Percentiles rank a stretch among this genome's conserved stretches.
phyloP scores from a whole-genome alignment of 2,888 invertebrate species.

The Ceraclea dissimilis region DNA sequence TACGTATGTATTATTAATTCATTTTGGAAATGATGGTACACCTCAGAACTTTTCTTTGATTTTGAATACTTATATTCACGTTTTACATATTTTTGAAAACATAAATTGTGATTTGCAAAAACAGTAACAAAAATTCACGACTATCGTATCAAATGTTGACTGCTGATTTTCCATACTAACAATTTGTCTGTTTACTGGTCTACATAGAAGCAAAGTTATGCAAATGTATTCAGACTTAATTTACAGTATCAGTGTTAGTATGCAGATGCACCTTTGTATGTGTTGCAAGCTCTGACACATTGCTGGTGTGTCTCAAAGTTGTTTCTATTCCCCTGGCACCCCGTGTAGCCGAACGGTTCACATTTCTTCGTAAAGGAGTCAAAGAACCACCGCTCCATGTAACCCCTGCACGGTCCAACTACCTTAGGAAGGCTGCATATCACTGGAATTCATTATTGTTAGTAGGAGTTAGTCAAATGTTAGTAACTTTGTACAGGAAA shows the following conservation, averaged over 20 bases:
- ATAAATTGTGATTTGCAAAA: too few relatives aligned
- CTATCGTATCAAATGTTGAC: too few relatives aligned
- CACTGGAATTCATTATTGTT: conserved; percentile 33
- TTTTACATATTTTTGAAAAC: too few relatives aligned
- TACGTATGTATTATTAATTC: too few relatives aligned
- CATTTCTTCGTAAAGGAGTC: conserved; percentile 64
- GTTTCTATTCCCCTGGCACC: conserved; percentile 84
- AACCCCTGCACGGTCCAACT: conserved; percentile 70
- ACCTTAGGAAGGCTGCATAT: conserved; percentile 57
- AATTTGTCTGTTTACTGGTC: too few relatives aligned
- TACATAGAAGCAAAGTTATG: too few relatives aligned
- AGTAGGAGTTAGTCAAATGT: conserved; percentile 7
- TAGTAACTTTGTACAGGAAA: not conserved
- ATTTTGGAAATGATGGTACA: too few relatives aligned
- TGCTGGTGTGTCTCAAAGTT: conserved; percentile 70
- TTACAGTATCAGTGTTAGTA: conserved; percentile 13
- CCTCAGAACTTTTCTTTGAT: too few relatives aligned
- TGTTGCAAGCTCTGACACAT: conserved; percentile 59
- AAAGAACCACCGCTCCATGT: conserved; percentile 79
- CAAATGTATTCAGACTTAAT: too few relatives aligned
- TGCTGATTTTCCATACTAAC: too few relatives aligned
- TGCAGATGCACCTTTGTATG: conserved; percentile 38
- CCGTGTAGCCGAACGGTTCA: conserved; percentile 77
- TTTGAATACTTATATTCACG: too few relatives aligned
- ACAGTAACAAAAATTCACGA: too few relatives aligned